Conservation (phyloP, 2,113 vertebrate genomes). For the Serilophus lunatus region DNA sequence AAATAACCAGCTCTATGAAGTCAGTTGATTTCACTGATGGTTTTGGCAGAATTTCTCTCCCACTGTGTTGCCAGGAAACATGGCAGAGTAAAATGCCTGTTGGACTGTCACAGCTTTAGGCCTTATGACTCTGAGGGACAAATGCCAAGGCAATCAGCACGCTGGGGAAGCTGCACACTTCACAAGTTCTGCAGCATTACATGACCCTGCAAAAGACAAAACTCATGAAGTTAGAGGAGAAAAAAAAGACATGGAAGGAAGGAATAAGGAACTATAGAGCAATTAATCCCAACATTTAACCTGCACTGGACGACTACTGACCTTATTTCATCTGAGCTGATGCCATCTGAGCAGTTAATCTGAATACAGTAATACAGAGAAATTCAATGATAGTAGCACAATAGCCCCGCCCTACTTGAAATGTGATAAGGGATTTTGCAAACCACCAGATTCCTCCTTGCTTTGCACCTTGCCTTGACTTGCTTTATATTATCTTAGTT, state of each 20-base stretch:
- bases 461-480: neutral
- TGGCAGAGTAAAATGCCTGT: slow-evolving; percentile 24
- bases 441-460: neutral
- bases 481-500: neutral
- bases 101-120: slow-evolving; percentile 53
- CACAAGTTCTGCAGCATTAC: neutral
- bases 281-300: neutral
- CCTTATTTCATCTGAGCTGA: neutral
- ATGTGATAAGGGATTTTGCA: neutral
- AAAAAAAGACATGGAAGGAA: neutral
- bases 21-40: slow-evolving; percentile 20
- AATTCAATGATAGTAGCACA: neutral
- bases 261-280: neutral
- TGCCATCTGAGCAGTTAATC: neutral
- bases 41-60: slow-evolving; percentile 34
- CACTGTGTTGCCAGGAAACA: slow-evolving; percentile 42
- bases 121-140: slow-evolving; percentile 42
- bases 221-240: neutral
- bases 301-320: neutral
- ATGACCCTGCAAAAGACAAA: neutral
- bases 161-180: neutral
- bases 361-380: neutral
- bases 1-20: slow-evolving; percentile 36
- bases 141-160: slow-evolving; percentile 33
- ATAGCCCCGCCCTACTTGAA: neutral